Evolutionary conservation across 2,113 vertebrate genomes (phyloP), one percentile per base, ranked within the genome.

Genomic region (Gnathonemus echidnorhynchus): DNA sequence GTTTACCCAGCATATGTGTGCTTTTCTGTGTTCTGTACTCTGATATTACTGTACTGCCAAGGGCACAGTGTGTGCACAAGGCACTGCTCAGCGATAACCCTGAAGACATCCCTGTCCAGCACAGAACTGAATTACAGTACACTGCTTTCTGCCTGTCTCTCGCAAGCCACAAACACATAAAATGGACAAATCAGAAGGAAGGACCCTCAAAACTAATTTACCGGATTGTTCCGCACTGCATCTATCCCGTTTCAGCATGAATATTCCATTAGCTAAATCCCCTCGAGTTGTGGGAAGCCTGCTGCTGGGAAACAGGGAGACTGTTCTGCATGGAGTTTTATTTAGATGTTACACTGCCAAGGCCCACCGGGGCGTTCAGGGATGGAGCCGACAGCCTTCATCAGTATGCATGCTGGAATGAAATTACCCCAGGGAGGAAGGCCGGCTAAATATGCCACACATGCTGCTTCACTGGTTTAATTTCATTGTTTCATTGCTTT

Each of bases 401-500:
- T 95, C 95, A 95, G 94, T 88, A 89, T 92, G 87, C 92, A 93
- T 50, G 93, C 93, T 95, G 39, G 92, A 94, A 96, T 95, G 94
- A 95, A 96, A 96, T 97, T 96, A 96, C 95, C 95, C 94, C 86
- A 87, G 86, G 86, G 86, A 87, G 88, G 77, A 89, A 80, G 86
- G 95, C 95, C 95, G 95, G 93, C 94, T 94, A 94, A 94, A 95
- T 94, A 93, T 94, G 93, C 91, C 90, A 93, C 93, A 70, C 94
- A 95, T 70, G 66, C 93, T 93, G 96, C 95, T 95, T 93, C 92
- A 94, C 95, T 95, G 94, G 93, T 96, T 96, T 96, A 95, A 97
- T 97, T 96, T 96, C 96, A 96, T 96, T 96, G 95, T 97, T 96
- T 96, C 96, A 96, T 96, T 96, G 95, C 95, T 95, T 96, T 93